Evolutionary conservation across 2,888 invertebrate genomes (phyloP).

Genomic region (Nymphalis polychloros): DNA sequence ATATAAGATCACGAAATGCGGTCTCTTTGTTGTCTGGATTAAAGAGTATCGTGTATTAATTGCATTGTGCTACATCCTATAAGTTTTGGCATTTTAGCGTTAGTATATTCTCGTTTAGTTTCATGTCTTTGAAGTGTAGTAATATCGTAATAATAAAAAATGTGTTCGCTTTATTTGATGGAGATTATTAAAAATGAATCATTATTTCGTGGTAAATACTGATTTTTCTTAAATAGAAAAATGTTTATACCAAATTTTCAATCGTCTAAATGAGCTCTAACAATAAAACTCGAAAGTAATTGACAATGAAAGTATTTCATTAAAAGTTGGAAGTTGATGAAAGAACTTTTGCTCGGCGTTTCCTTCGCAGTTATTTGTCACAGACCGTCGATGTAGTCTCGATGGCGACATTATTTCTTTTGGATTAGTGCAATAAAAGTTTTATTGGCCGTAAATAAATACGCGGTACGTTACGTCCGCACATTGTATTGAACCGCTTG

Average conservation of each 20-base stretch:
- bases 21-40: not conserved
- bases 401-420: conserved; percentile 42
- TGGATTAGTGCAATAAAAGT: conserved; percentile 54
- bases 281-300: conserved; percentile 12
- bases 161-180: too few relatives aligned
- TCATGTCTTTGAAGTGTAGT: too few relatives aligned
- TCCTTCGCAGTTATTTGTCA: conserved; percentile 25
- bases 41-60: not conserved
- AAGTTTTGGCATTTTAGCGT: too few relatives aligned
- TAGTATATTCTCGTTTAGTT: too few relatives aligned
- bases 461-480: conserved; percentile 29
- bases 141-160: too few relatives aligned
- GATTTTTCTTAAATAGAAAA: not conserved
- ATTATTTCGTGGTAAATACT: too few relatives aligned
- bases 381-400: conserved; percentile 28
- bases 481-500: conserved; percentile 13
- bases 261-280: conserved; percentile 3
- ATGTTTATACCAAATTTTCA: not conserved
- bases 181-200: too few relatives aligned
- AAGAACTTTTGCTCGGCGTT: conserved; percentile 15
- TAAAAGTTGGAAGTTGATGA: conserved; percentile 23
- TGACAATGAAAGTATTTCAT: conserved; percentile 17
- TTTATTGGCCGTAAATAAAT: conserved; percentile 54
- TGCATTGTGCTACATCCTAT: not conserved
- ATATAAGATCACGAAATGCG: not conserved